Conservation (phyloP, 2,113 vertebrate genomes). For the Myodes glareolus region DNA sequence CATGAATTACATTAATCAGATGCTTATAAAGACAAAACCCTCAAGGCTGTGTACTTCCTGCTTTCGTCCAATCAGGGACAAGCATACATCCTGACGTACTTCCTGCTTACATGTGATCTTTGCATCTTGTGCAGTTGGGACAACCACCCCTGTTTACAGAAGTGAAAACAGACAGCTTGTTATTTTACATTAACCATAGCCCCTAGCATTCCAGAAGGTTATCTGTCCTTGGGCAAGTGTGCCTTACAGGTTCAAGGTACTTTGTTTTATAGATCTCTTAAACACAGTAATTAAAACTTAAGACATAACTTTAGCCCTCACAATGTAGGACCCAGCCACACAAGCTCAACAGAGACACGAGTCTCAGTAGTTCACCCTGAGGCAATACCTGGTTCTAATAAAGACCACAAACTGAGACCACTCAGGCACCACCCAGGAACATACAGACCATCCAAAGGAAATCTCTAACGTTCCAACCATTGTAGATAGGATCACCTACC, state of each 20-base stretch:
- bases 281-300: not conserved
- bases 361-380: too few species aligned
- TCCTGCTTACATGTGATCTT: not conserved
- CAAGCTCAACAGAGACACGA: too few species aligned
- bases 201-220: not conserved
- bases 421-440: too few species aligned
- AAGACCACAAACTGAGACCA: too few species aligned
- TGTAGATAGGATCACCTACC: too few species aligned
- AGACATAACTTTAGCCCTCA: not conserved
- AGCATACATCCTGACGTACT: not conserved
- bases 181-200: not conserved
- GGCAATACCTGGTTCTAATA: too few species aligned
- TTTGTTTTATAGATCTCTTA: not conserved
- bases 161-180: not conserved
- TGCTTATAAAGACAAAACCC: not conserved
- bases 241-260: not conserved
- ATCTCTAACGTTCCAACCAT: too few species aligned
- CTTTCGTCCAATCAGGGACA: not conserved
- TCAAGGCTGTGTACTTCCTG: not conserved
- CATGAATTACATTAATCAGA: not conserved
- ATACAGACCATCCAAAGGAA: too few species aligned
- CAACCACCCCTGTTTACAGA: not conserved
- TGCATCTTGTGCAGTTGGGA: not conserved
- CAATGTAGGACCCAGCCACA: too few species aligned
- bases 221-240: not conserved